Base-by-base conservation (phyloP, 2,888 invertebrate species). In the Stegana nigrithorax region DNA sequence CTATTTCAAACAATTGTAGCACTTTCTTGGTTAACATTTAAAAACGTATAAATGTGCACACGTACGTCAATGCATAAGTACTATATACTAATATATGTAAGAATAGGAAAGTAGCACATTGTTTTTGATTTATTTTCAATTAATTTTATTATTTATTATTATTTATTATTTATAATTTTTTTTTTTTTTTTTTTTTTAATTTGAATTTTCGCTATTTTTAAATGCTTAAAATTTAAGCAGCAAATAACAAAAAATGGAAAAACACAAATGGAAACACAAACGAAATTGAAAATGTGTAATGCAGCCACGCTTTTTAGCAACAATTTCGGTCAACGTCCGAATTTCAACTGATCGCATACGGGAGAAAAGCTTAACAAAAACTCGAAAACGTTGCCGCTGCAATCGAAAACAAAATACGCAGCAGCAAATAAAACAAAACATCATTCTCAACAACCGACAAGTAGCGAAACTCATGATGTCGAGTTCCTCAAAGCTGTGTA, bases 321-420 rank as follows among this genome's bases (percentile, higher is more conserved):
- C 80, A 73, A 73, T 71, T 77, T 73, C 80, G 74, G 74, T 78
- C 80, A 77, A 79, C 80, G 81, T 75, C 70, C 73, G 72, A 67
- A 72, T 69, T 69, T 73, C 78, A 75, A 81, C 81, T 81, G 80
- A 70, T 69, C 69, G 64, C 10, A 10, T 55, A 17, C 51, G 21
- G 50, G 23, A 25, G 17, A 50, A 50, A 50, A 50, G 50, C 42
- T 57, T 19, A 3, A 27, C n/a, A n/a, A 12, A 17, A 51, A 2
- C 14, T 39, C 14, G 39, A 39, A 39, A 39, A 1, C 39, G 14
- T n/a, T 4, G n/a, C n/a, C 51, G 12, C 26, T 25, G 51, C 27
- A 25, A 51, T 10, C 12, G 51, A 51, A 25, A 25, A 51, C 23
- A 51, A 25, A n/a, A 8, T 12, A 25, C 21, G 47, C 8, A 10